Conservation (phyloP, 2,113 vertebrate genomes). For the Calyptomena viridis region DNA sequence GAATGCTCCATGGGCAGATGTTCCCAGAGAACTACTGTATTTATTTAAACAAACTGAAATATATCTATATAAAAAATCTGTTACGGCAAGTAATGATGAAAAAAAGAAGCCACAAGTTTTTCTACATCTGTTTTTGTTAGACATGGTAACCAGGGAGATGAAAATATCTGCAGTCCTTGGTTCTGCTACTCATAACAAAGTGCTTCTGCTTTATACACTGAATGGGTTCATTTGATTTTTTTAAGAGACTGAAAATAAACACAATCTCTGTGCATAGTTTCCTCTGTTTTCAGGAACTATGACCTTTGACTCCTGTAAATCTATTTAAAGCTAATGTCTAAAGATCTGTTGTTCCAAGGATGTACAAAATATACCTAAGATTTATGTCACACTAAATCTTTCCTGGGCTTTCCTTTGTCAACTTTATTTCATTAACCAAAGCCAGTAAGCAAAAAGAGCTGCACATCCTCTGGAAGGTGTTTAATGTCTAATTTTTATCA, state of each 20-base stretch:
- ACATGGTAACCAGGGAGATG: slow-evolving; percentile 52
- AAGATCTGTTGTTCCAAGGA: slow-evolving; percentile 64
- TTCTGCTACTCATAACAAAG: slow-evolving; percentile 64
- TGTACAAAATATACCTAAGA: slow-evolving; percentile 65
- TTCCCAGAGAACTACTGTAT: background rate
- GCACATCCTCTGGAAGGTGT: slow-evolving; percentile 60
- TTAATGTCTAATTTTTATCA: slow-evolving; percentile 61
- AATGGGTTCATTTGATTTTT: slow-evolving; percentile 66
- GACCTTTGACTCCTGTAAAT: slow-evolving; percentile 73
- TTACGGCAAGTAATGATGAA: background rate
- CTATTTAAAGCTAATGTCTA: slow-evolving; percentile 66
- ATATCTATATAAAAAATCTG: background rate
- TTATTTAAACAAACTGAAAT: slow-evolving; percentile 36
- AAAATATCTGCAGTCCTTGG: slow-evolving; percentile 28
- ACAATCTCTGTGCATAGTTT: slow-evolving; percentile 67
- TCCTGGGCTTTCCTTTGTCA: slow-evolving; percentile 36
- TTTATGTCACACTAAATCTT: slow-evolving; percentile 60
- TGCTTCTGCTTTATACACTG: slow-evolving; percentile 64
- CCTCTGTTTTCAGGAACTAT: slow-evolving; percentile 72
- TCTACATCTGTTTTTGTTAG: slow-evolving; percentile 65
- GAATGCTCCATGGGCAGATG: background rate
- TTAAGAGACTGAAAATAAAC: slow-evolving; percentile 77
- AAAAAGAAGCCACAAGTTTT: slow-evolving; percentile 25
- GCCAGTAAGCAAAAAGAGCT: slow-evolving; percentile 24
- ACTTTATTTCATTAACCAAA: slow-evolving; percentile 58